Evolutionary conservation across 2,888 invertebrate species (phyloP).

Genomic region (Lasioglossum zephyrum): DNA sequence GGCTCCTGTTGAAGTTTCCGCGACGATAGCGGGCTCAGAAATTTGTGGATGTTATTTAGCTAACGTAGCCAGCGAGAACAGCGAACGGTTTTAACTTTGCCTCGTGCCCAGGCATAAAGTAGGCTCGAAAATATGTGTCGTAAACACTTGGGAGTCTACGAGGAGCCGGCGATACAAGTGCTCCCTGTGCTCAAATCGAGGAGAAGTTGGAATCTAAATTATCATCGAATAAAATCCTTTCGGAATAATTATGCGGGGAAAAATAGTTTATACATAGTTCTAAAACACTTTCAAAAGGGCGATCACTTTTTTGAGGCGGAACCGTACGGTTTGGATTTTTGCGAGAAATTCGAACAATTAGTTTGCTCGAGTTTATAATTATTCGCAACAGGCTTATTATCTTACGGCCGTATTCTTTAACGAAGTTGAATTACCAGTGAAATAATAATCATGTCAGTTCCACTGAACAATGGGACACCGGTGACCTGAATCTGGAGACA

Average conservation of each 20-base stretch:
- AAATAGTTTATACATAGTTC: not conserved
- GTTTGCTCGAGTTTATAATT: not conserved
- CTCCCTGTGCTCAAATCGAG: constrained; percentile 7
- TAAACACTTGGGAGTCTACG: constrained; percentile 47
- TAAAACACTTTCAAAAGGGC: no score
- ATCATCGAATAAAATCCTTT: not conserved
- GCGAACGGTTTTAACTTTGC: constrained; percentile 37
- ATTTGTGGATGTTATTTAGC: constrained; percentile 40
- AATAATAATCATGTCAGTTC: not conserved
- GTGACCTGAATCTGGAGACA: constrained; percentile 8
- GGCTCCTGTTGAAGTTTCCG: constrained; percentile 14
- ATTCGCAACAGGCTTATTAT: not conserved
- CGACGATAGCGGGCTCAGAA: constrained; percentile 9
- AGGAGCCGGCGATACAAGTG: constrained; percentile 2
- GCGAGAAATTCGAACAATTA: no score
- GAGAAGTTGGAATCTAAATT: constrained; percentile 16
- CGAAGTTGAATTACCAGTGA: not conserved
- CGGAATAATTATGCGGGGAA: not conserved
- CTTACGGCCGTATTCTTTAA: not conserved
- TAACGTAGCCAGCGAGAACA: constrained; percentile 9
- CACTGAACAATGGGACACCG: not conserved
- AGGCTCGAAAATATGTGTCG: constrained; percentile 45
- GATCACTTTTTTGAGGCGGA: no score
- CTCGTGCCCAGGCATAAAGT: constrained; percentile 28
- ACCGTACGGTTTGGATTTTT: no score